These are phyloP conservation scores for Drosophila arizonae DNA, from an alignment of 1,140 invertebrate species.

Conservation along the genomic window DNA sequence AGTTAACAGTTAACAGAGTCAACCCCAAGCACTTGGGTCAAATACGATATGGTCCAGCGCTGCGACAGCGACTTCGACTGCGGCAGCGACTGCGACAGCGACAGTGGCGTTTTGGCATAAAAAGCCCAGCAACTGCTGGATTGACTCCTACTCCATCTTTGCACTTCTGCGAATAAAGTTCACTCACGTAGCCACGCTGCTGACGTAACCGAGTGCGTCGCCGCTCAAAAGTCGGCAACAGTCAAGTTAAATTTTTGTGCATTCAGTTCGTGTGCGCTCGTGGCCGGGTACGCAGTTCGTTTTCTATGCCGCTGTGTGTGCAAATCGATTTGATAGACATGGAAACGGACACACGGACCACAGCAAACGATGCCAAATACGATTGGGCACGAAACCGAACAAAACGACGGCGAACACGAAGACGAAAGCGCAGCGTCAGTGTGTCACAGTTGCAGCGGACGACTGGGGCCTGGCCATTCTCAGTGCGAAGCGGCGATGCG, in stretches of 20 bases:
- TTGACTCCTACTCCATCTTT: constrained; percentile 76
- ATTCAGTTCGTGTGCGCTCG: constrained; percentile 68
- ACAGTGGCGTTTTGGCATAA: constrained; percentile 58
- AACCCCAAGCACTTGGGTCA: constrained; percentile 55
- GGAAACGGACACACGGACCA: constrained; percentile 42
- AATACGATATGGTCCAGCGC: constrained; percentile 59
- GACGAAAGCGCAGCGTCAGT: constrained; percentile 47
- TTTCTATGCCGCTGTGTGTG: constrained; percentile 24
- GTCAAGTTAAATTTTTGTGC: constrained; percentile 30
- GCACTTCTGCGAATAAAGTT: constrained; percentile 67
- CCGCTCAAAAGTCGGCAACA: constrained; percentile 44
- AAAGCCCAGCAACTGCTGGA: constrained; percentile 62
- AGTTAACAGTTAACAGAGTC: constrained; percentile 28
- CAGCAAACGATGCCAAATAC: constrained; percentile 12
- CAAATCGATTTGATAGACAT: constrained; percentile 73
- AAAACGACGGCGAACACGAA: constrained; percentile 21
- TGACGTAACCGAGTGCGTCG: constrained; percentile 37
- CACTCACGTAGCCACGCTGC: constrained; percentile 31
- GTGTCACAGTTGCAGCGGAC: constrained; percentile 50
- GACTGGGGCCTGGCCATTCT: neutral
- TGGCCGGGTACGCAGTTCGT: constrained; percentile 61
- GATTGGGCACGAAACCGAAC: constrained; percentile 21
- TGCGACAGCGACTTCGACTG: constrained; percentile 19
- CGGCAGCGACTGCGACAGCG: constrained; percentile 33
- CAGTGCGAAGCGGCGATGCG: constrained; percentile 30